Evolutionary conservation across 2,888 invertebrate genomes (phyloP).

Genomic region (Mystacides longicornis): DNA sequence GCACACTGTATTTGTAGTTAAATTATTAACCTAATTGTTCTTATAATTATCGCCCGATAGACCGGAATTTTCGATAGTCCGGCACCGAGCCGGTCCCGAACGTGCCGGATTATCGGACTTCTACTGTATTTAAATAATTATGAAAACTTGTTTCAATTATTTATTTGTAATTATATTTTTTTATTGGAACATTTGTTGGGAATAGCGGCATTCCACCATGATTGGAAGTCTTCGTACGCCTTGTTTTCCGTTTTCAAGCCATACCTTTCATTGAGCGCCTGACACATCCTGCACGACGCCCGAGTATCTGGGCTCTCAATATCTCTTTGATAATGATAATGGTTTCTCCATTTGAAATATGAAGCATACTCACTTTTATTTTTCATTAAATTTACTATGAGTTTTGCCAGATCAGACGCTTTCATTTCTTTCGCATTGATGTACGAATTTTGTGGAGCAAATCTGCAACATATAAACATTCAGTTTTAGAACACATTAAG

Average conservation of each 20-base stretch:
- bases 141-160: background rate
- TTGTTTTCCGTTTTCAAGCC: background rate
- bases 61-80: too few relatives aligned
- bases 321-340: constrained; percentile 20
- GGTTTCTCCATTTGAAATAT: constrained; percentile 19
- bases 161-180: too few relatives aligned
- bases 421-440: constrained; percentile 10
- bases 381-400: constrained; percentile 10
- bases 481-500: too few relatives aligned
- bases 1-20: too few relatives aligned
- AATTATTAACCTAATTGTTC: too few relatives aligned
- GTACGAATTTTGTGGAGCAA: constrained; percentile 19
- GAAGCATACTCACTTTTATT: constrained; percentile 13
- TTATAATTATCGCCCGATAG: too few relatives aligned
- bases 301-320: constrained; percentile 16
- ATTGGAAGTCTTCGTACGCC: constrained; percentile 9
- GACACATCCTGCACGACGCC: constrained; percentile 18
- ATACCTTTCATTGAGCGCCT: constrained; percentile 15
- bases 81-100: too few relatives aligned
- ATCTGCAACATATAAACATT: too few relatives aligned
- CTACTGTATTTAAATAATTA: too few relatives aligned
- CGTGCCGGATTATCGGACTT: too few relatives aligned
- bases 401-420: constrained; percentile 4
- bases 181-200: background rate
- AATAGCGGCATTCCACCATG: constrained; percentile 17